Conservation (phyloP, 1,140 invertebrate genomes). For the honey bee (Apis mellifera) region Amel_HAv3.1 CM009935.2:3221501-3222000, state of each 20-base stretch:
- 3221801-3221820: constrained; percentile 40
- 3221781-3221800: constrained; percentile 64
- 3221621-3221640: constrained; percentile 43
- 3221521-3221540: constrained; percentile 68
- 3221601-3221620: constrained; percentile 43
- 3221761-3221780: constrained; percentile 69
- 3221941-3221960: background rate
- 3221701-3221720: constrained; percentile 67
- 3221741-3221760: constrained; percentile 79
- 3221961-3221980: background rate
- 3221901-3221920: background rate
- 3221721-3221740: constrained; percentile 77
- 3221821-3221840: constrained; percentile 34
- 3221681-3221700: constrained; percentile 33
- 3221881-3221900: constrained; percentile 20
- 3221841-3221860: constrained; percentile 49
- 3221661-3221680: constrained; percentile 18
- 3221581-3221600: constrained; percentile 37
- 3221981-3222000: no score
- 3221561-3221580: constrained; percentile 33
- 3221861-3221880: constrained; percentile 52
- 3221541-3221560: constrained; percentile 68
- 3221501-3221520: constrained; percentile 66
- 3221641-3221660: constrained; percentile 22
- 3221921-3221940: constrained; percentile 8